A percentile compares a stretch with the other conserved stretches of the same genome.
Evolutionary conservation across 2,888 invertebrate genomes (phyloP).

Genomic region (Eurois occulta): DNA sequence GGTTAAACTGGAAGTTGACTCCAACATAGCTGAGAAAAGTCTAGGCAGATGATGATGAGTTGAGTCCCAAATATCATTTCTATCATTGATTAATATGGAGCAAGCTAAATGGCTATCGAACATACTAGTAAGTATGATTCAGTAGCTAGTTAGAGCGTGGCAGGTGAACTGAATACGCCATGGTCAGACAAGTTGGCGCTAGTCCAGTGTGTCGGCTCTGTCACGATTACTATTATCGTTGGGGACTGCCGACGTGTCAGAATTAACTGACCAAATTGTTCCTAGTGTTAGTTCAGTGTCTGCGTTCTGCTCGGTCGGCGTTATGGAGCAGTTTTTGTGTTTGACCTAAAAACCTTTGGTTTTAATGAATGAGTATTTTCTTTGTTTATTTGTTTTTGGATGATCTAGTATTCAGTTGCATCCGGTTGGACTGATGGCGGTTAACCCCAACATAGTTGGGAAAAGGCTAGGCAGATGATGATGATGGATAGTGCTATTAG

Average conservation of each 20-base stretch:
- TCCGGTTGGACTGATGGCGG: not conserved
- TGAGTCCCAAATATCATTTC: not conserved
- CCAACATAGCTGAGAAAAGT: not conserved
- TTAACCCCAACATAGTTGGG: not conserved
- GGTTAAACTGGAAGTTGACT: not conserved
- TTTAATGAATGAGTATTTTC: not conserved
- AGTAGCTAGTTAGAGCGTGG: constrained; percentile 39
- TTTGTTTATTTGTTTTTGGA: not conserved
- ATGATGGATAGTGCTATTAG: not conserved
- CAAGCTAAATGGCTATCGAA: constrained; percentile 13
- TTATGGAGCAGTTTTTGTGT: constrained; percentile 7
- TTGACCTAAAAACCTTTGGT: not conserved
- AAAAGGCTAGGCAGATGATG: not conserved
- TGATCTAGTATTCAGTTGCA: not conserved
- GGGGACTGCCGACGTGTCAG: constrained; percentile 53
- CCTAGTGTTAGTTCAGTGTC: constrained; percentile 17
- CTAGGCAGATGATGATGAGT: not conserved
- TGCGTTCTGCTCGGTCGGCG: constrained; percentile 21
- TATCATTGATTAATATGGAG: not conserved
- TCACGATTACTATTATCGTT: constrained; percentile 68
- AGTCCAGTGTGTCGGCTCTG: constrained; percentile 71
- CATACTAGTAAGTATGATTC: constrained; percentile 13
- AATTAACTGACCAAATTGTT: constrained; percentile 52
- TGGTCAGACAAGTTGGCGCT: constrained; percentile 73
- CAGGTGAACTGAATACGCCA: constrained; percentile 72